phyloP scores from a whole-genome alignment of 1,140 invertebrate species.

The Psilanteris sp. region DNA sequence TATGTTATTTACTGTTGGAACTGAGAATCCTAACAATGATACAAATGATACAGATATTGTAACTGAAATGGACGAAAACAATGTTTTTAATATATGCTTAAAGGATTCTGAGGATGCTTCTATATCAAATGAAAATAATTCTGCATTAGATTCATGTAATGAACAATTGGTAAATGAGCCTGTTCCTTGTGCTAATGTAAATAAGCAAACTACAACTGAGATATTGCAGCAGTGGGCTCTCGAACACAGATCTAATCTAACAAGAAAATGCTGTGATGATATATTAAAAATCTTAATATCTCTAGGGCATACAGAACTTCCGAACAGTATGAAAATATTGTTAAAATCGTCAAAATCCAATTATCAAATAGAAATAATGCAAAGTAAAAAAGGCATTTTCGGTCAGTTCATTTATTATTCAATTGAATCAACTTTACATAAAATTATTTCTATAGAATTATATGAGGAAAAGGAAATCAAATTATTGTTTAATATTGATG shows the following conservation, averaged over 20 bases:
- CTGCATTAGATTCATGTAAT: too few species aligned
- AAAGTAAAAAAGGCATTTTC: not conserved
- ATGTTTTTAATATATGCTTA: too few species aligned
- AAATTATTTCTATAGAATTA: not conserved
- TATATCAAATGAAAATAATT: too few species aligned
- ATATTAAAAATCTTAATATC: slow-evolving; percentile 1
- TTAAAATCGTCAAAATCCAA: not conserved
- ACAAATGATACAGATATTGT: too few species aligned
- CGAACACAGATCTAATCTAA: not conserved
- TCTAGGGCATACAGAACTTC: not conserved
- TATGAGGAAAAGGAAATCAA: not conserved
- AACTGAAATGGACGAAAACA: too few species aligned
- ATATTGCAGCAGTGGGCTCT: too few species aligned
- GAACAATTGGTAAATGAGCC: too few species aligned
- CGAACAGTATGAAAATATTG: not conserved
- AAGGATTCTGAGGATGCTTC: too few species aligned
- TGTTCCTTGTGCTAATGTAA: too few species aligned
- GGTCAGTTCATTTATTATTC: not conserved
- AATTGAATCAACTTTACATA: not conserved
- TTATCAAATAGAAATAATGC: not conserved
- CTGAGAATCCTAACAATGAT: too few species aligned
- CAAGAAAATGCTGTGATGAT: not conserved
- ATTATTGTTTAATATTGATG: not conserved
- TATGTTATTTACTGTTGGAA: too few species aligned
- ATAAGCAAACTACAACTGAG: too few species aligned